A percentile compares a stretch with the other conserved stretches of the same genome.
phyloP scores from a whole-genome alignment of 2,797 vertebrate species.

The Melanotaenia pygmaea region DNA sequence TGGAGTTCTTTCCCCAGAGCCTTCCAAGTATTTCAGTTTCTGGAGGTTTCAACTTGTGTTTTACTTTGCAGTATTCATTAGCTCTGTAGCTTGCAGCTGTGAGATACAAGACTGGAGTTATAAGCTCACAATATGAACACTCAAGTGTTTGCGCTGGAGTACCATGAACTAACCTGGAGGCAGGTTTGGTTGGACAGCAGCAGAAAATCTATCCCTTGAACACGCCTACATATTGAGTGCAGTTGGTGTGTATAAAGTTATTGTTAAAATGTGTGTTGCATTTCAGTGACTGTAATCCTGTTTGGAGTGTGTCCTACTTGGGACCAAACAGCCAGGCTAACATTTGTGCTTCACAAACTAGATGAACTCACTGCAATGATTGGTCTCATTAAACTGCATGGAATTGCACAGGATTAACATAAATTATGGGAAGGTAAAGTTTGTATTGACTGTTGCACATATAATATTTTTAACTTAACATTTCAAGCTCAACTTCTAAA shows the following conservation, averaged over 20 bases:
- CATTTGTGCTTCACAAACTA: neutral
- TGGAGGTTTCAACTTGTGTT: conserved; percentile 48
- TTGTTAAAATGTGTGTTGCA: neutral
- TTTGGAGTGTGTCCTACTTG: neutral
- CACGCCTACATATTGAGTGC: conserved; percentile 2
- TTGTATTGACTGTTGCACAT: too few species aligned
- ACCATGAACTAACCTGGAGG: conserved; percentile 17
- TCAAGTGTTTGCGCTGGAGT: conserved; percentile 42
- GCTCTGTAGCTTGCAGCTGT: conserved; percentile 44
- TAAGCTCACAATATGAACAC: conserved; percentile 25
- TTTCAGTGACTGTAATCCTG: conserved; percentile 1
- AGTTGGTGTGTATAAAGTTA: neutral
- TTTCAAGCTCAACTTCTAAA: too few species aligned
- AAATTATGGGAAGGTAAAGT: too few species aligned
- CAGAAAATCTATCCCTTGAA: conserved; percentile 21
- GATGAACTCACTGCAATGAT: neutral
- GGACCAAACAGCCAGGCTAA: neutral
- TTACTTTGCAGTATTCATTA: conserved; percentile 49
- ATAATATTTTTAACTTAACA: too few species aligned
- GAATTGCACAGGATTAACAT: too few species aligned
- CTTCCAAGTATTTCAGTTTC: conserved; percentile 34
- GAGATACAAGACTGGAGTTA: conserved; percentile 35
- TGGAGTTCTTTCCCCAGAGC: conserved; percentile 52
- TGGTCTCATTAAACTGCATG: neutral
- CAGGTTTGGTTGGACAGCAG: conserved; percentile 15